Evolutionary conservation across 2,113 vertebrate species (phyloP).

Genomic region (Channa maculata): DNA sequence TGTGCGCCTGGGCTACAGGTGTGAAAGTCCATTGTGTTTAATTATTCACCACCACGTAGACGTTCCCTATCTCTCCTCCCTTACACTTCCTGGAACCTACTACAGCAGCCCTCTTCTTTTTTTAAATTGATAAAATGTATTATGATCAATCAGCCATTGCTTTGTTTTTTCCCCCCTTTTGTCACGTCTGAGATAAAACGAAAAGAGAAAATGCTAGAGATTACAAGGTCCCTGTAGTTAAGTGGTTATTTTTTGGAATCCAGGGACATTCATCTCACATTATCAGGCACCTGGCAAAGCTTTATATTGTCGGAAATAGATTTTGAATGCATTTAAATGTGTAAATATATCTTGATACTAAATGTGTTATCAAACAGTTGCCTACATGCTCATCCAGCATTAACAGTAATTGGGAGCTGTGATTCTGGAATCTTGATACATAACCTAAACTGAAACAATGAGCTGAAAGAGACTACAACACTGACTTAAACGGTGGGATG

Average conservation of each 20-base stretch:
- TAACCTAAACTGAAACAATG: no score
- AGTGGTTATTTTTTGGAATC: neutral
- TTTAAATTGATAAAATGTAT: neutral
- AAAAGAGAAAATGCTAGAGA: neutral
- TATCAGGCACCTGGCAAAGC: neutral
- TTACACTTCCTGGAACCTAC: conserved; percentile 62
- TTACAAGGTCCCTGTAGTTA: neutral
- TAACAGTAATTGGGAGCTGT: no score
- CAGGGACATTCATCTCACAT: no score
- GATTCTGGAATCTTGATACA: no score
- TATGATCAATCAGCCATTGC: neutral
- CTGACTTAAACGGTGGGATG: no score
- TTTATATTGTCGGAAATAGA: neutral
- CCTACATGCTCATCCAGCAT: no score
- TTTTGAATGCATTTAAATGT: neutral
- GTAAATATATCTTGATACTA: no score
- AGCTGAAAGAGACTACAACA: no score
- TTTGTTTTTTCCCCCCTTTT: neutral
- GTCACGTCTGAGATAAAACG: neutral
- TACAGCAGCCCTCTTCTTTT: conserved; percentile 6
- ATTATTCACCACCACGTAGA: conserved; percentile 79
- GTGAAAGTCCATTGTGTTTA: conserved; percentile 86
- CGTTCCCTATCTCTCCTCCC: conserved; percentile 68
- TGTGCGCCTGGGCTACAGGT: conserved; percentile 66
- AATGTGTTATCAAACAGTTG: no score